Evolutionary conservation across 2,113 vertebrate species (phyloP), one percentile per base, ranked within the genome.

Genomic region (Circaetus gallicus): DNA sequence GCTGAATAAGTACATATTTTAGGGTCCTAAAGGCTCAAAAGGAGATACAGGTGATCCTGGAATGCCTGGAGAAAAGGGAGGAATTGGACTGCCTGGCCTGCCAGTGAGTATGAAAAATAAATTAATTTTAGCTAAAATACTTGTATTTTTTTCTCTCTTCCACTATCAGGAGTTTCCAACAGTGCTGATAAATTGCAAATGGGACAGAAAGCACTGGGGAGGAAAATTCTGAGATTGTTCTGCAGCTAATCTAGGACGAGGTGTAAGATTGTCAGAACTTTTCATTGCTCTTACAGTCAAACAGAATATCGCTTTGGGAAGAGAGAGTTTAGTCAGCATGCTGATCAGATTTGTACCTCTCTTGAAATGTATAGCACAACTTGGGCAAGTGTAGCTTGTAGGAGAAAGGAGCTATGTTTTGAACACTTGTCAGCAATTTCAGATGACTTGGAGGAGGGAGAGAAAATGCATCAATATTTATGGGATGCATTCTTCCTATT

Each of bases 11-110:
- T 45, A 20, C 59, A 2, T 96, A 82, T 96, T 98, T 87, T 84
- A 99, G 99, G 99, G 99, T 78, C 99, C 98, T 94, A 99, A 99
- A 98, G 99, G 99, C 52, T 99, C 99, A 52, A 99, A 99, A 94
- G 99, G 99, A 79, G 99, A 99, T 93, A 96, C 98, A 95, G 99
- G 99, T 85, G 99, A 99, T 95, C 97, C 99, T 28, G 99, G 99
- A 73, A 98, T 98, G 45, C 97, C 99, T 69, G 99, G 99, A 82
- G 99, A 99, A 81, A 99, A 99, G 95, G 99, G 99, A 96, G 94
- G 98, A 84, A 98, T 99, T 43, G 99, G 99, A 89, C 98, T 99
- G 82, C 99, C 99, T 56, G 99, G 99, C 9, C 97, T 99, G 83
- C 99, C 99, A 89, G 99, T 99, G 98, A 98, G 99, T 98, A 90